Base-by-base conservation (phyloP, 2,888 invertebrate species). In the Meloe dianella region DNA sequence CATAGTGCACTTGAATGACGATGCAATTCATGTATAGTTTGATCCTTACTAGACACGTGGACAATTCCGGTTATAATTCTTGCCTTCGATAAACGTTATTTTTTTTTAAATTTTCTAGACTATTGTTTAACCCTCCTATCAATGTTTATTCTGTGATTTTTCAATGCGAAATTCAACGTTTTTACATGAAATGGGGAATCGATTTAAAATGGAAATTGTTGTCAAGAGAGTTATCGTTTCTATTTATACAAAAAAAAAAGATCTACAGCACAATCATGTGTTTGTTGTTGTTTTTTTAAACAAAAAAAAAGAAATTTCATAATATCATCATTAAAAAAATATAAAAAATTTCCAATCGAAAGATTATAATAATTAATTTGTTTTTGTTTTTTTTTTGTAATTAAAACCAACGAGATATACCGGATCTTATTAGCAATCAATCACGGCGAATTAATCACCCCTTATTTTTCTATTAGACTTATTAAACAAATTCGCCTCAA, bases 1-100 rank as follows among this genome's bases (percentile, higher is more conserved):
- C 24, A 51, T 51, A 24, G 51, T 51, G 51, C 51, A 51, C 51
- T 51, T 51, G 51, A 51, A 51, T 51, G 51, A 22, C 24, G 51
- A 51, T 51, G 51, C 51, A 51, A 51, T 51, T 24, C 51, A 22
- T 51, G 24, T 14, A 41, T n/a, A n/a, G n/a, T 7, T 20, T 20
- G 47, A 47, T 47, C 47, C 20, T 47, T 20, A 51, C 51, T 12
- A 51, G 24, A 51, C 51, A 51, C 51, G 51, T 51, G 51, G 51
- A 24, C 51, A 51, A 51, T 24, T 51, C 14, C 22, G 22, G 47
- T 20, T 47, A 9, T 47, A 47, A 9, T 20, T 20, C 20, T 10
- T 10, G 0, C 1, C 17, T 17, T 17, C n/a, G n/a, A n/a, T n/a
- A n/a, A 3, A 10, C 51, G 5, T 24, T 24, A 0, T 12, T 17